Evolutionary conservation across 2,888 invertebrate genomes (phyloP).

Genomic region (Gibbula magus): DNA sequence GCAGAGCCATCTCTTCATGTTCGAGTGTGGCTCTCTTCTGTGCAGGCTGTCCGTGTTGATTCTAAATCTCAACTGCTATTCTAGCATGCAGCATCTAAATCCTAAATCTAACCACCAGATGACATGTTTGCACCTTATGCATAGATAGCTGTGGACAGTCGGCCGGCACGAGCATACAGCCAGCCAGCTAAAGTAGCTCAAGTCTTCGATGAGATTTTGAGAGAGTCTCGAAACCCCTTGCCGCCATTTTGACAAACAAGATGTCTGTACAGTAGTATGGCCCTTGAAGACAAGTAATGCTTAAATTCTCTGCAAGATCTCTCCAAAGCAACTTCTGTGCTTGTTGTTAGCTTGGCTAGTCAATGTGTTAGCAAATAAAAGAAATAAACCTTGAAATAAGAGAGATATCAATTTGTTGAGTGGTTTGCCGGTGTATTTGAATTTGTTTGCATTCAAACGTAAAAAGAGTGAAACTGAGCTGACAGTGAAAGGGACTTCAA

Average conservation of each 20-base stretch:
- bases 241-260: conserved; percentile 21
- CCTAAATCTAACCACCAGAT: not conserved
- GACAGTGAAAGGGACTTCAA: not conserved
- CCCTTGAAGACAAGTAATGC: conserved; percentile 1
- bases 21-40: not conserved
- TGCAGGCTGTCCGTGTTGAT: not conserved
- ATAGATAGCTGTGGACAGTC: not conserved
- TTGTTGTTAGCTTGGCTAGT: conserved; percentile 4
- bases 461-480: not conserved
- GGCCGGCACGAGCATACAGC: not conserved
- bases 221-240: conserved; percentile 10
- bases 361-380: conserved; percentile 22
- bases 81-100: not conserved
- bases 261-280: conserved; percentile 3
- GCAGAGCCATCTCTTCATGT: not conserved
- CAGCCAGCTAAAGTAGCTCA: not conserved
- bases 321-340: not conserved
- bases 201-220: not conserved
- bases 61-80: not conserved
- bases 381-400: conserved; percentile 17
- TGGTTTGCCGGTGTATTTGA: not conserved
- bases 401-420: conserved; percentile 19
- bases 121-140: conserved; percentile 8
- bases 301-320: conserved; percentile 14
- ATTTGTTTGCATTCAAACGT: not conserved